These are phyloP conservation scores for Drosophila persimilis DNA, from an alignment of 1,140 invertebrate genomes.

Conservation along the genomic window DNA sequence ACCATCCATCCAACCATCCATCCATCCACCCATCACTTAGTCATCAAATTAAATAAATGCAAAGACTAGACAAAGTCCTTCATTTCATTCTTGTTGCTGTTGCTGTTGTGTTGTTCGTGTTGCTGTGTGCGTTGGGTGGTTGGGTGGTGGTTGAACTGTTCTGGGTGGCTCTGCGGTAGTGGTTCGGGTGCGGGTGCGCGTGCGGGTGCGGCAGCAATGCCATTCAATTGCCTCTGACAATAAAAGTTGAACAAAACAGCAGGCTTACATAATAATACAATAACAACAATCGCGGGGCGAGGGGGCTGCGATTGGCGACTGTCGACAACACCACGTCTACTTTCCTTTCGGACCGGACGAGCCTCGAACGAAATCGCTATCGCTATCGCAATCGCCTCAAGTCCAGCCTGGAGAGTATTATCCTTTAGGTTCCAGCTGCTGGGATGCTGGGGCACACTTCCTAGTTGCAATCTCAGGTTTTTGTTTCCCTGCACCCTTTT, in stretches of 20 bases:
- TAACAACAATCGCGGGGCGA: slow-evolving; percentile 41
- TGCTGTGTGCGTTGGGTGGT: background rate
- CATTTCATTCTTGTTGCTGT: slow-evolving; percentile 12
- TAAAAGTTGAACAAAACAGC: slow-evolving; percentile 59
- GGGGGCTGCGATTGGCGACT: too few species aligned
- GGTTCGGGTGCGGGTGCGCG: background rate
- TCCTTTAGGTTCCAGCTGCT: too few species aligned
- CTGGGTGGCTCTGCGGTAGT: too few species aligned
- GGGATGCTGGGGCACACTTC: too few species aligned
- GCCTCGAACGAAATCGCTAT: too few species aligned
- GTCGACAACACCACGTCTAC: too few species aligned
- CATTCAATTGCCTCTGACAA: slow-evolving; percentile 57
- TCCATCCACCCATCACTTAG: slow-evolving; percentile 29
- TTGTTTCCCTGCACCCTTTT: too few species aligned
- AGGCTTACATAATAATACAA: slow-evolving; percentile 57
- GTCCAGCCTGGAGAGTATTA: too few species aligned
- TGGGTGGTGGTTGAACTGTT: too few species aligned
- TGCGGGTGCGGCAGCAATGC: slow-evolving; percentile 12
- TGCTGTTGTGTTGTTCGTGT: slow-evolving; percentile 24
- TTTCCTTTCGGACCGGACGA: too few species aligned
- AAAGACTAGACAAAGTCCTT: slow-evolving; percentile 44
- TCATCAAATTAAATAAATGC: slow-evolving; percentile 56
- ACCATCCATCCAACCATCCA: background rate
- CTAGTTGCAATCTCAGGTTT: too few species aligned
- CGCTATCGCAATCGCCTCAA: too few species aligned